phyloP scores from a whole-genome alignment of 2,113 vertebrate genomes.

The Scalopus aquaticus region DNA sequence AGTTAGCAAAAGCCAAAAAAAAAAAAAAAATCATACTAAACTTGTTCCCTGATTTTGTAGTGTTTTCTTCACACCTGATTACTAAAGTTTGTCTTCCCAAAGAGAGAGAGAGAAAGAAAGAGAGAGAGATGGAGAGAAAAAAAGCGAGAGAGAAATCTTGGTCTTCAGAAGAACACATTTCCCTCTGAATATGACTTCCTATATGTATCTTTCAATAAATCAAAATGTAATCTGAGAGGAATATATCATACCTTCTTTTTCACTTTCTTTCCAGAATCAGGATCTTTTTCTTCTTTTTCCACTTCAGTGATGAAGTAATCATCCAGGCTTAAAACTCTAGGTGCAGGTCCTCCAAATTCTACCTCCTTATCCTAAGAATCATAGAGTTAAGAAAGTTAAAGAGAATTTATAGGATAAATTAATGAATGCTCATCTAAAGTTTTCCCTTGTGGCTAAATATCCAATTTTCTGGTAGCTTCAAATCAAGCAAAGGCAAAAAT shows the following conservation, averaged over 20 bases:
- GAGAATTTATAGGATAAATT: constrained; percentile 1
- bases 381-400: constrained; percentile 25
- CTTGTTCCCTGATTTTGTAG: not conserved
- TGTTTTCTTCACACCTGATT: not conserved
- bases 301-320: constrained; percentile 99
- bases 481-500: constrained; percentile 49
- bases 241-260: constrained; percentile 92
- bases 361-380: constrained; percentile 96
- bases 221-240: not conserved
- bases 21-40: not conserved
- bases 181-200: not conserved
- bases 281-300: constrained; percentile 96
- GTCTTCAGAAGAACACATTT: constrained; percentile 1
- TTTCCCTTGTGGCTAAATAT: constrained; percentile 9
- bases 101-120: too few relatives aligned
- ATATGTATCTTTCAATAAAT: not conserved
- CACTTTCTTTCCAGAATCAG: constrained; percentile 94
- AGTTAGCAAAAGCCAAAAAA: constrained; percentile 41
- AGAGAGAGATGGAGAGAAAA: not conserved
- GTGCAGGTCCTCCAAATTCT: constrained; percentile 96
- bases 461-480: not conserved
- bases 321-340: constrained; percentile 96
- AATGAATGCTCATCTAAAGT: constrained; percentile 10
- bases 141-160: not conserved
- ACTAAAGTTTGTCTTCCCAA: not conserved